These are phyloP conservation scores for Hormiphora californensis DNA, from an alignment of 37 sponge, comb jelly and placozoan genomes.

Conservation along the genomic window DNA sequence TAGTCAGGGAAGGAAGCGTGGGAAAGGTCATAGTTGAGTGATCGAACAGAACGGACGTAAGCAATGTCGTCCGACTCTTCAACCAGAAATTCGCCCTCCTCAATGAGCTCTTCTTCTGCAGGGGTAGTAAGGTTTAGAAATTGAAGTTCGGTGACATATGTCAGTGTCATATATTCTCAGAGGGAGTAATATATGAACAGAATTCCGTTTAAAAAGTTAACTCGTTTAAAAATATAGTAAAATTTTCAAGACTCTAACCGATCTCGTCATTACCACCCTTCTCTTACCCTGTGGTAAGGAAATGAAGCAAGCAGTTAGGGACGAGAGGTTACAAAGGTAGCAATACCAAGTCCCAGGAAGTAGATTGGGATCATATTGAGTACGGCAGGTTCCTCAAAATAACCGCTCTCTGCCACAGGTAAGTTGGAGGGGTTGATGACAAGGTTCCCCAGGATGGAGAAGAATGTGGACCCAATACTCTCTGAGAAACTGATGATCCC, in stretches of 20 bases:
- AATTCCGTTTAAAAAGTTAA: too few relatives aligned
- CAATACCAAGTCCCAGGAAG: background rate
- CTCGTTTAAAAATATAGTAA: too few relatives aligned
- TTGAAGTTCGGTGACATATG: too few relatives aligned
- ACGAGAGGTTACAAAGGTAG: background rate
- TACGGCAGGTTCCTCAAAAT: background rate
- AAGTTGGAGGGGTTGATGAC: constrained; percentile 38
- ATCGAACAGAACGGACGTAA: background rate
- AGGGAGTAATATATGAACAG: too few relatives aligned
- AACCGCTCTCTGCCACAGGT: background rate
- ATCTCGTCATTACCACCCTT: too few relatives aligned
- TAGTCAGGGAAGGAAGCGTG: constrained; percentile 5
- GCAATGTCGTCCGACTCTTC: constrained; percentile 31
- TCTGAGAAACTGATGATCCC: constrained; percentile 54
- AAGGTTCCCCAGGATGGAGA: constrained; percentile 35
- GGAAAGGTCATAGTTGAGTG: background rate
- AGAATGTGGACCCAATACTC: constrained; percentile 32
- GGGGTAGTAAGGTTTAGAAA: background rate
- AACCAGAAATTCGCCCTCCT: background rate
- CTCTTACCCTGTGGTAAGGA: constrained; percentile 20
- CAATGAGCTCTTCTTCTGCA: background rate
- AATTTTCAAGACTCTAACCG: too few relatives aligned
- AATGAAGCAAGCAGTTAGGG: background rate
- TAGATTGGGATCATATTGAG: background rate
- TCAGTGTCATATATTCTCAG: too few relatives aligned